Conservation (phyloP, 2,113 vertebrate genomes). For the Pholis gunnellus region DNA sequence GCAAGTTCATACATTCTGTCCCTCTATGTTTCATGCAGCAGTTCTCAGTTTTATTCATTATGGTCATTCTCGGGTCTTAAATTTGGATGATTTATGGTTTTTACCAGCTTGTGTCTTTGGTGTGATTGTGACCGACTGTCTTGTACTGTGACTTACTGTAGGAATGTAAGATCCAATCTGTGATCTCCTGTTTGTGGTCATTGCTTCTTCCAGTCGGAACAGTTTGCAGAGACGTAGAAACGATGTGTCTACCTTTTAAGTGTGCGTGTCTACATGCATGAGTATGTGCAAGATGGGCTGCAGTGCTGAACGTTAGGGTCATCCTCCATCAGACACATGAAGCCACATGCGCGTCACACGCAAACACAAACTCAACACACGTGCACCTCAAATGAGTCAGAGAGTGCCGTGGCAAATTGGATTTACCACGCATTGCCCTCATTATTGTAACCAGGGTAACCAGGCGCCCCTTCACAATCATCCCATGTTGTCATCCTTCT, state of each 20-base stretch:
- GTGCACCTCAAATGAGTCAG: conserved; percentile 51
- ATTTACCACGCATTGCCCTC: conserved; percentile 76
- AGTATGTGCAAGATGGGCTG: background rate
- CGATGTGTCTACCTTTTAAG: background rate
- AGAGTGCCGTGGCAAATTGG: conserved; percentile 63
- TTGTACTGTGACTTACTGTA: background rate
- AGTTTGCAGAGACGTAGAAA: background rate
- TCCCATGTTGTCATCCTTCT: conserved; percentile 65
- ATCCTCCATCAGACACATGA: conserved; percentile 4
- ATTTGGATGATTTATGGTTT: conserved; percentile 4
- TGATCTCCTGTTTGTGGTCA: background rate
- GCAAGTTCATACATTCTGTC: conserved; percentile 3
- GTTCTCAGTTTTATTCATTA: conserved; percentile 1
- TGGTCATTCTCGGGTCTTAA: background rate
- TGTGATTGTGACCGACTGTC: background rate
- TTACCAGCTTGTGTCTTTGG: background rate
- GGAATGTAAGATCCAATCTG: background rate
- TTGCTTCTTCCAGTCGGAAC: background rate
- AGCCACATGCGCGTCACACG: background rate
- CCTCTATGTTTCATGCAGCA: background rate
- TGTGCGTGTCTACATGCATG: background rate
- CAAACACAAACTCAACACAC: conserved; percentile 40
- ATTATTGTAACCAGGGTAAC: conserved; percentile 80
- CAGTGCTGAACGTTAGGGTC: background rate
- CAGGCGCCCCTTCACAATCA: conserved; percentile 69